phyloP scores from a whole-genome alignment of 2,888 invertebrate genomes.

The Pemphredon lugubris region DNA sequence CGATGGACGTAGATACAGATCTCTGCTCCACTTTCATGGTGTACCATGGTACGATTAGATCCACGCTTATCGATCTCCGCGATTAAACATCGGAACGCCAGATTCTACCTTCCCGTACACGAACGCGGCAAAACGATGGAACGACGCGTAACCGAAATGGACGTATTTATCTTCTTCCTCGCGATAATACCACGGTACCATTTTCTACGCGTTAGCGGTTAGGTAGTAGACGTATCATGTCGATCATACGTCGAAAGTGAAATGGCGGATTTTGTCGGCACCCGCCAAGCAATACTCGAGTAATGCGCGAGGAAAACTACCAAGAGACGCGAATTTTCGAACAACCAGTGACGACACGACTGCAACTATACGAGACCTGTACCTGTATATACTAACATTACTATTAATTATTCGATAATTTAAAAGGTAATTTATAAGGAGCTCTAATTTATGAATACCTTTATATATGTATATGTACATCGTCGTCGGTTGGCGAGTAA shows the following conservation, averaged over 20 bases:
- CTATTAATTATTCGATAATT: slow-evolving; percentile 74
- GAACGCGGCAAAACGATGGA: too few species aligned
- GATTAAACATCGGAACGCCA: too few species aligned
- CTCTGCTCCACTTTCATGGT: too few species aligned
- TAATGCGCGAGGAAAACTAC: slow-evolving; percentile 42
- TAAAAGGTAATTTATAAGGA: slow-evolving; percentile 73
- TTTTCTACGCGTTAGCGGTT: slow-evolving; percentile 52
- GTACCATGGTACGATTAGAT: too few species aligned
- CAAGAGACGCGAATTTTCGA: slow-evolving; percentile 48
- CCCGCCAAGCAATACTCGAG: slow-evolving; percentile 69
- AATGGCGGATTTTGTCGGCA: slow-evolving; percentile 79
- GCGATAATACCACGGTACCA: slow-evolving; percentile 34
- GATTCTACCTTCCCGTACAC: too few species aligned
- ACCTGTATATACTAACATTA: slow-evolving; percentile 80
- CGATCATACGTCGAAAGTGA: slow-evolving; percentile 30
- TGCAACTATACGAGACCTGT: slow-evolving; percentile 82
- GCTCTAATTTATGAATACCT: slow-evolving; percentile 74
- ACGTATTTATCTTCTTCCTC: slow-evolving; percentile 15
- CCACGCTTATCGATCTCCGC: too few species aligned
- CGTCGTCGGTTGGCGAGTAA: slow-evolving; percentile 52
- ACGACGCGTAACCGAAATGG: too few species aligned
- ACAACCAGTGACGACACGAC: slow-evolving; percentile 80
- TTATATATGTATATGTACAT: slow-evolving; percentile 61
- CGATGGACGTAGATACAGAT: too few species aligned
- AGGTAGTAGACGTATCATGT: slow-evolving; percentile 17